Base-by-base conservation (phyloP, 2,888 invertebrate species). In the Amblyteles armatorius region DNA sequence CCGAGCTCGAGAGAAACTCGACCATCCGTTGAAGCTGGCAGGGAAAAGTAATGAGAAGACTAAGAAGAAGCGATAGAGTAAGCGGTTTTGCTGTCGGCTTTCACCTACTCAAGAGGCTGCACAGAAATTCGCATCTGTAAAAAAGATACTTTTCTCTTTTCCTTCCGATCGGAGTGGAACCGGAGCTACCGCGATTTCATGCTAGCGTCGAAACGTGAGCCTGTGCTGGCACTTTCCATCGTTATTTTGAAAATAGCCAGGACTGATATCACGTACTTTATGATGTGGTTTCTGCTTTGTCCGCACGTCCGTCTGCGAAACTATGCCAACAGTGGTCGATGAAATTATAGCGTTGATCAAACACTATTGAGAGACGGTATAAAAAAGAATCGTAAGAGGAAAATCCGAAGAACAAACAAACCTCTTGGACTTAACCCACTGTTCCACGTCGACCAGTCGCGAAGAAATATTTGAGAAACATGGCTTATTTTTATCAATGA, bases 371-470 rank as follows among this genome's bases (percentile, higher is more conserved):
- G 55, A 55, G 6, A 68, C 5, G 29, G 19, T 44, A 68, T 67
- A 72, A 84, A 77, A 73, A 81, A 73, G 72, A 13, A 57, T 77
- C 74, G 57, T 19, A 36, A 52, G 52, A 16, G 36, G 68, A 73
- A 22, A 73, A 84, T 84, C 73, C 72, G 29, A 7, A 13, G 68
- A n/a, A 68, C 77, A 78, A 57, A 68, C 80, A 78, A 57, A 44
- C 68, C 73, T 44, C 60, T 73, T 73, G 60, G 44, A 68, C 72
- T 72, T 36, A 13, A 55, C 29, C 57, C 67, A 22, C 33, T 19
- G 26, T 60, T 13, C 26, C 26, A 22, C 44, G n/a, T 19, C 40
- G 22, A 44, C 6, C 7, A 22, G 9, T 57, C 19, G 63, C 44
- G 9, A 44, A 44, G 16, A 57, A 63, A 57, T 52, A 16, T 22